A percentile compares a stretch with the other conserved stretches of the same genome.
Conservation (phyloP, 2,797 vertebrate genomes). For the Notamacropus eugenii region DNA sequence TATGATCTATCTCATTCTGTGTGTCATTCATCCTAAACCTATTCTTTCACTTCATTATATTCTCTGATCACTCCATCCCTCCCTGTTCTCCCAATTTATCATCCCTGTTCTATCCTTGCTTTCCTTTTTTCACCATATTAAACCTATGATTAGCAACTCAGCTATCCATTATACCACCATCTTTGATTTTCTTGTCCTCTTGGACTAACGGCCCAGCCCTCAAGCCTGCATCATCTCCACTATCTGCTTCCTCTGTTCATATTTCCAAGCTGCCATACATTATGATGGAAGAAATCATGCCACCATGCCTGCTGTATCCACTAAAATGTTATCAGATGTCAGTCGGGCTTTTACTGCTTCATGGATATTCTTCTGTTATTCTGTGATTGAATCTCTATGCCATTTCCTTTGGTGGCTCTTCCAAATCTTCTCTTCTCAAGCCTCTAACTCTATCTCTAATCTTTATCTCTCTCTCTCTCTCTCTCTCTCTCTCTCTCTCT, state of each 20-base stretch:
- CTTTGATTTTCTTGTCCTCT: not conserved
- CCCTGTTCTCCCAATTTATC: not conserved
- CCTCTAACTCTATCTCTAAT: not conserved
- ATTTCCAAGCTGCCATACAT: not conserved
- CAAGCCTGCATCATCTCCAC: not conserved
- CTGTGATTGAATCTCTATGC: not conserved
- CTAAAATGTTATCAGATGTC: not conserved
- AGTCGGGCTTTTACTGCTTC: not conserved
- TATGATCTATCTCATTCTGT: not conserved
- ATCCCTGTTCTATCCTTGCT: not conserved
- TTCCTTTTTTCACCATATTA: not conserved
- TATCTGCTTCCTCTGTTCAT: not conserved
- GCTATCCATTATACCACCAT: not conserved
- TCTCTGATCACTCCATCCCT: not conserved
- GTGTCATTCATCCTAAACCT: not conserved
- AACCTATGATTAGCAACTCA: not conserved
- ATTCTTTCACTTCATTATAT: not conserved
- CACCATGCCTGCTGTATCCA: not conserved
- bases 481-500: too few relatives aligned
- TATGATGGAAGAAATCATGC: not conserved
- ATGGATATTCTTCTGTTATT: not conserved
- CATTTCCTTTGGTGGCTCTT: not conserved
- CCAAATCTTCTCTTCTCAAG: not conserved
- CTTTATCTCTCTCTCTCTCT: too few relatives aligned
- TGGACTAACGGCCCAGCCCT: not conserved